Conservation (phyloP, 2,113 vertebrate species). For the Phaethornis superciliosus region DNA sequence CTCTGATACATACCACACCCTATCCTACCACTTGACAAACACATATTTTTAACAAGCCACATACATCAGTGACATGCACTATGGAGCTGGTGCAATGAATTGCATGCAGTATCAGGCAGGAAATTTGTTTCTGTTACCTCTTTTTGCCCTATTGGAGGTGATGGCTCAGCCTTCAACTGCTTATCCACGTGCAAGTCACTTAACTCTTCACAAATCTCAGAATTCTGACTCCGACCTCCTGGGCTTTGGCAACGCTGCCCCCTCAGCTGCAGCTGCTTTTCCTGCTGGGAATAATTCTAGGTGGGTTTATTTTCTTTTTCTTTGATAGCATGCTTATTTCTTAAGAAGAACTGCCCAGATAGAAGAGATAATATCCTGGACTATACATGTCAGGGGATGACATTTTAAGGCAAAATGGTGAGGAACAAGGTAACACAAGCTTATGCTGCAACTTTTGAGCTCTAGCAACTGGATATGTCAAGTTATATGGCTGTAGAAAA, state of each 20-base stretch:
- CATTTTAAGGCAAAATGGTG: neutral
- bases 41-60: neutral
- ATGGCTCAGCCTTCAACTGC: slow-evolving; percentile 61
- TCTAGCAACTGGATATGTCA: neutral
- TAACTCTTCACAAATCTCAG: slow-evolving; percentile 74
- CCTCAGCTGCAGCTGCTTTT: slow-evolving; percentile 66
- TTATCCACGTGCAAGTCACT: slow-evolving; percentile 71
- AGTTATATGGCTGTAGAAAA: neutral
- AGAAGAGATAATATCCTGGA: slow-evolving; percentile 21
- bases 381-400: neutral
- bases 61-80: slow-evolving; percentile 52
- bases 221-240: slow-evolving; percentile 63
- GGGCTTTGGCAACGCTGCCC: slow-evolving; percentile 69
- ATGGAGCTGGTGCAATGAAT: neutral
- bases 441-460: neutral
- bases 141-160: slow-evolving; percentile 64
- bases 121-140: slow-evolving; percentile 69
- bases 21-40: neutral
- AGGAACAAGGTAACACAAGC: neutral
- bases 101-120: slow-evolving; percentile 64
- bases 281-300: slow-evolving; percentile 73
- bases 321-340: slow-evolving; percentile 39
- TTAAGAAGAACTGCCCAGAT: slow-evolving; percentile 13
- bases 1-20: neutral
- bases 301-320: slow-evolving; percentile 60